Evolutionary conservation across 1,140 invertebrate genomes (phyloP), one percentile per base, ranked within the genome.

Genomic region (Drosophila lacertosa): DNA sequence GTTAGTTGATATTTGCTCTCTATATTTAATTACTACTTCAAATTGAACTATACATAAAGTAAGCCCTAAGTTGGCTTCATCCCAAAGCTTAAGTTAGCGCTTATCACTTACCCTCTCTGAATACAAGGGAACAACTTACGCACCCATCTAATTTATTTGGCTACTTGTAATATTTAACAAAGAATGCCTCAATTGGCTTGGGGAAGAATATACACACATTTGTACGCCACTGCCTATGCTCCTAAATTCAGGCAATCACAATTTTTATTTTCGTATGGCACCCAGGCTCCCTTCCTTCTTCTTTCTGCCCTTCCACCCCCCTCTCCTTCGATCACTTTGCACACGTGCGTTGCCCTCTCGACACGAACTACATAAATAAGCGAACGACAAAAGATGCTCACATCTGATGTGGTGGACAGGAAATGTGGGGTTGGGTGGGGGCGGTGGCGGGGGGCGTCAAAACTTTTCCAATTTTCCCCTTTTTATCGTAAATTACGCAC

Each of bases 391-490:
- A 73, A 50, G 66, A 74, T 54, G 37, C 48, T 33, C 58, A 77
- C 59, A 58, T 73, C 53, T 37, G 70, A 57, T 40, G 71, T 40
- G 45, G 24, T 42, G n/a, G n/a, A n/a, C n/a, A n/a, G n/a, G n/a
- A n/a, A n/a, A 3, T n/a, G 24, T 22, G 54, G 55, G 20, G 1
- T 20, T 9, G 10, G 2, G 5, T 7, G 15, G 35, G 1, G 18
- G n/a, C n/a, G n/a, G n/a, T n/a, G n/a, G n/a, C n/a, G 5, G 9
- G 55, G 15, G 9, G 55, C 24, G 2, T 45, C 45, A 59, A 89
- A 89, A 89, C 88, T 89, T 89, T 89, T 89, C 88, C 88, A 89
- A 89, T 89, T 89, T 89, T 89, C 88, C 88, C 88, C 88, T 89
- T 89, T 89, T 89, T 89, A 89, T 88, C 86, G 81, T 88, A 89